Percentiles rank a stretch among this genome's conserved stretches.
These are phyloP conservation scores for Nemotelus nigrinus DNA, from an alignment of 2,888 invertebrate species.

Conservation along the genomic window DNA sequence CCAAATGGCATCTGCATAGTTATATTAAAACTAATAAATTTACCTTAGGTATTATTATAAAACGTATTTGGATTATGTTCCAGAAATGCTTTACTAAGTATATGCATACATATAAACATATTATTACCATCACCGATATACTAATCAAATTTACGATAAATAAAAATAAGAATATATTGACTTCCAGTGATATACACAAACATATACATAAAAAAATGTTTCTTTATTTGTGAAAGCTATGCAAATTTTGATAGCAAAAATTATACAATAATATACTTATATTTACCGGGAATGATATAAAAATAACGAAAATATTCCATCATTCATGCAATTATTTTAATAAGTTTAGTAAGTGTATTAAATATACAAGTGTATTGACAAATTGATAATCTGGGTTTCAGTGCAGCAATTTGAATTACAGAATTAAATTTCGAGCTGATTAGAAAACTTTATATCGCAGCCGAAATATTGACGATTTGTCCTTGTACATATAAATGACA, in stretches of 20 bases:
- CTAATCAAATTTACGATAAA: conserved; percentile 11
- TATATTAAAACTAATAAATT: too few species aligned
- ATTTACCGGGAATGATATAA: conserved; percentile 26
- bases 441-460: too few species aligned
- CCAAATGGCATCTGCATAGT: conserved; percentile 1
- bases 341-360: too few species aligned
- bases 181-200: conserved; percentile 25
- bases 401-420: too few species aligned
- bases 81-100: conserved; percentile 33
- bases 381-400: too few species aligned
- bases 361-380: too few species aligned
- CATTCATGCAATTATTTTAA: too few species aligned
- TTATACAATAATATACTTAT: neutral
- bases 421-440: too few species aligned
- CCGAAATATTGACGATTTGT: too few species aligned
- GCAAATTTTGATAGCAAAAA: conserved; percentile 24
- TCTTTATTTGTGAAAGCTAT: conserved; percentile 26
- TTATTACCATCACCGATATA: conserved; percentile 34
- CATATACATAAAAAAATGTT: neutral
- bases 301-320: neutral
- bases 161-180: conserved; percentile 1
- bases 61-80: conserved; percentile 17
- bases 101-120: neutral
- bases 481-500: too few species aligned
- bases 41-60: neutral